Percentiles rank a stretch among this genome's conserved stretches.
These are phyloP conservation scores for Albula goreensis DNA, from an alignment of 2,113 vertebrate species.

Conservation along the genomic window DNA sequence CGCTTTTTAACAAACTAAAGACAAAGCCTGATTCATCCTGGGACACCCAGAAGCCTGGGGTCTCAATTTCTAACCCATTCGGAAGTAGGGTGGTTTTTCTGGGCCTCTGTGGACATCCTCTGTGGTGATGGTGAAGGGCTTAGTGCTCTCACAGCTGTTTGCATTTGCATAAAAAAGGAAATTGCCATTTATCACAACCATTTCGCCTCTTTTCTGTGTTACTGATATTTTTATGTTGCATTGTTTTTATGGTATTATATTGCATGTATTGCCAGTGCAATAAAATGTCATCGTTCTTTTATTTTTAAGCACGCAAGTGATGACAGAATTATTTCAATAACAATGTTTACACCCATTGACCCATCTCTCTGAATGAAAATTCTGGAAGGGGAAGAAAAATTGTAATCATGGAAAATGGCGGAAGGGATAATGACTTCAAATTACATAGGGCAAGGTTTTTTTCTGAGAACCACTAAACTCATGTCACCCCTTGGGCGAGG, in stretches of 20 bases:
- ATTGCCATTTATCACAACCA: background rate
- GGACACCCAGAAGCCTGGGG: slow-evolving; percentile 9
- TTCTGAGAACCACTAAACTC: background rate
- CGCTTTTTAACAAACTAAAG: slow-evolving; percentile 7
- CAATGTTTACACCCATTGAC: background rate
- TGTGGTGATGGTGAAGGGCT: background rate
- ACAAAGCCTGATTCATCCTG: slow-evolving; percentile 13
- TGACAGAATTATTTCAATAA: background rate
- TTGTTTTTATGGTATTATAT: background rate
- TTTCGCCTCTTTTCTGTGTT: background rate
- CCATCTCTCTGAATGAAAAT: background rate
- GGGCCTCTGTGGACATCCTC: background rate
- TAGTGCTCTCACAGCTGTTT: background rate
- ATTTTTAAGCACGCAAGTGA: background rate
- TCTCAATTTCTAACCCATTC: slow-evolving; percentile 15
- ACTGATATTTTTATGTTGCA: background rate
- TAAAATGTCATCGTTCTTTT: background rate
- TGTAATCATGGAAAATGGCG: background rate
- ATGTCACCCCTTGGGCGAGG: no score
- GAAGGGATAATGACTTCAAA: background rate
- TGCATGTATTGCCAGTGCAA: background rate
- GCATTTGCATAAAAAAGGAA: background rate
- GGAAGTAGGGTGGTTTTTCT: slow-evolving; percentile 23
- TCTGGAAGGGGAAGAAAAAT: background rate
- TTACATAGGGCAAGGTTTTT: background rate